Evolutionary conservation across 2,797 vertebrate species (phyloP).

Genomic region (Acrossocheilus wenchowensis): DNA sequence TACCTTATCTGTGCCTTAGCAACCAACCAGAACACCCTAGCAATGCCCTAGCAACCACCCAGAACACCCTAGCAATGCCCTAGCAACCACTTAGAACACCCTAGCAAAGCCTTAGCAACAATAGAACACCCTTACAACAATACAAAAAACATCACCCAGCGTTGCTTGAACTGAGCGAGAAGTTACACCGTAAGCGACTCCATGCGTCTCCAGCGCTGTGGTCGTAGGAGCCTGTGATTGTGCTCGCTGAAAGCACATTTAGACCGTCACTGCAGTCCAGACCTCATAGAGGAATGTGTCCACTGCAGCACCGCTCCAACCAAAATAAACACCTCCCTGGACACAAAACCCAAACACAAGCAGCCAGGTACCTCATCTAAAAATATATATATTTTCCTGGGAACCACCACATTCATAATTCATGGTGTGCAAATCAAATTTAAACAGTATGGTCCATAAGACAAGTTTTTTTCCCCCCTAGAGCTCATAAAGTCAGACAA

Average conservation of each 20-base stretch:
- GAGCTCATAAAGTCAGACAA: neutral
- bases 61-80: too few species aligned
- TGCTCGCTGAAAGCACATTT: neutral
- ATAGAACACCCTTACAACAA: too few species aligned
- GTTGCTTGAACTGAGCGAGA: neutral
- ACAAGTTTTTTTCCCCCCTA: neutral
- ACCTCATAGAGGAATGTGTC: constrained; percentile 30
- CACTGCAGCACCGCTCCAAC: constrained; percentile 4
- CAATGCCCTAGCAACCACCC: neutral
- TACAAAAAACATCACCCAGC: too few species aligned
- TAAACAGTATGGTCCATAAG: neutral
- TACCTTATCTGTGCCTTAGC: too few species aligned
- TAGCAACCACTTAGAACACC: neutral
- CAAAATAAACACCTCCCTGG: constrained; percentile 1
- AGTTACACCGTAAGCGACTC: too few species aligned
- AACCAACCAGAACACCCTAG: too few species aligned
- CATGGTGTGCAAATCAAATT: neutral
- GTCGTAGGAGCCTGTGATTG: constrained; percentile 15
- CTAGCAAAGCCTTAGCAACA: neutral
- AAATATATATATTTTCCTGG: neutral
- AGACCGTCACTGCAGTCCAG: neutral
- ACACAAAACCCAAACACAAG: neutral
- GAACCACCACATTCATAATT: neutral
- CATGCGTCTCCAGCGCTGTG: neutral
- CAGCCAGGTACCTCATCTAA: neutral